phyloP scores from a whole-genome alignment of 2,113 vertebrate genomes.

The Lagopus leucura region DNA sequence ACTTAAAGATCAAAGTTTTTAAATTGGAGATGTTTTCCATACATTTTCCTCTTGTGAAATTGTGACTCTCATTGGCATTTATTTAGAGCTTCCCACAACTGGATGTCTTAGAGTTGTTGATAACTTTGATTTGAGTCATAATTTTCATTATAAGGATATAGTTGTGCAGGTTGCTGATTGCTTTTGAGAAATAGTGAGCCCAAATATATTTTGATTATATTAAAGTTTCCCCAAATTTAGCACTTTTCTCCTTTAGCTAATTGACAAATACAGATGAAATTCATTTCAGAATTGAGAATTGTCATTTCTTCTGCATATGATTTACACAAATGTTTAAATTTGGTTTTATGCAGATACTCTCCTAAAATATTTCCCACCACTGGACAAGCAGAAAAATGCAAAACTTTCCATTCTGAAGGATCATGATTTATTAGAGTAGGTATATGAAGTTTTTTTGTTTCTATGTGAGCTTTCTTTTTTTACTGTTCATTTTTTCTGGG shows the following conservation, averaged over 20 bases:
- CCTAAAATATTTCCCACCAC: slow-evolving; percentile 69
- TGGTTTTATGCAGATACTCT: slow-evolving; percentile 79
- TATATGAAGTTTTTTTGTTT: neutral
- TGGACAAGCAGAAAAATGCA: slow-evolving; percentile 81
- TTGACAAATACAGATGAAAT: neutral
- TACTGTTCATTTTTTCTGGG: neutral
- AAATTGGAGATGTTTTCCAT: neutral
- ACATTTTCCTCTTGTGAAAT: neutral
- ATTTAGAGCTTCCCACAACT: accelerated
- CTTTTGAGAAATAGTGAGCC: neutral
- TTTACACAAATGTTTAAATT: neutral
- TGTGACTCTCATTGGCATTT: neutral
- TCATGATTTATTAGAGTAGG: slow-evolving; percentile 84
- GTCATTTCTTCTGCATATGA: neutral
- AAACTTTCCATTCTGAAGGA: slow-evolving; percentile 89
- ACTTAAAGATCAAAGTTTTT: neutral
- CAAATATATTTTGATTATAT: neutral
- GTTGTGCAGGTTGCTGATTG: neutral
- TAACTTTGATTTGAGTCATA: neutral
- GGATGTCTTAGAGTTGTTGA: neutral
- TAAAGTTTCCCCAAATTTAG: neutral
- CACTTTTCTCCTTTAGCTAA: neutral
- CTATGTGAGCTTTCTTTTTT: neutral
- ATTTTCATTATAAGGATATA: neutral
- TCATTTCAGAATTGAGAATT: neutral